Base-by-base conservation (phyloP, 2,797 vertebrate species). In the Helicolenus hilgendorfi region DNA sequence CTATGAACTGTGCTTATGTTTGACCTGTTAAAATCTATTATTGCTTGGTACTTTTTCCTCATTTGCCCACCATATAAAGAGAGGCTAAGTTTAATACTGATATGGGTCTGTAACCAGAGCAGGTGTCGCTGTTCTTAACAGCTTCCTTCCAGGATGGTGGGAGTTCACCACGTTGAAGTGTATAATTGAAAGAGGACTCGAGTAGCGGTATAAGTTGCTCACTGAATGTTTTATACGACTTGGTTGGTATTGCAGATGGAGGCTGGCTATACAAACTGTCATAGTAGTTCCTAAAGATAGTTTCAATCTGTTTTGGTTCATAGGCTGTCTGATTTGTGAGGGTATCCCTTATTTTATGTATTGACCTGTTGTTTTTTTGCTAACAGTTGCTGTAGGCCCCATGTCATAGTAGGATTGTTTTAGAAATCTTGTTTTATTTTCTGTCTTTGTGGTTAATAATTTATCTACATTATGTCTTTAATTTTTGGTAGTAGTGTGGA, bases 381-480 rank as follows among this genome's bases (percentile, higher is more conserved):
- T 20, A 63, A 4, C 20, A 74, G 24, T n/a, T 74, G 71, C 35
- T 8, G 35, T 67, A 0, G 20, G 45, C 2, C 35, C 55, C 9
- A 72, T 45, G 3, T 79, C 67, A 58, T 72, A 53, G 1, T 67
- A 35, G 2, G 63, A 74, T 59, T 81, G 63, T 49, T 60, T 74
- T n/a, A 69, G 5, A 29, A 69, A 75, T 68, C 8, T 45, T 33
- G 53, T 59, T 2, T 70, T 83, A 10, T 83, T 76, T 55, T 70
- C 72, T 0, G 55, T 83, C 1, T 56, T 41, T 38, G 31, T 20
- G 6, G 24, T 38, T 33, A 76, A 7, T 38, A 63, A 0, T 53
- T 0, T 60, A 31, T 70, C 27, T 11, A 59, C 35, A 22, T 13
- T 68, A 18, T 60, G 11, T 74, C 53, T 15, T 60, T 60, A 20